Base-by-base conservation (phyloP, 2,113 vertebrate genomes). In the Alligator mississippiensis region DNA sequence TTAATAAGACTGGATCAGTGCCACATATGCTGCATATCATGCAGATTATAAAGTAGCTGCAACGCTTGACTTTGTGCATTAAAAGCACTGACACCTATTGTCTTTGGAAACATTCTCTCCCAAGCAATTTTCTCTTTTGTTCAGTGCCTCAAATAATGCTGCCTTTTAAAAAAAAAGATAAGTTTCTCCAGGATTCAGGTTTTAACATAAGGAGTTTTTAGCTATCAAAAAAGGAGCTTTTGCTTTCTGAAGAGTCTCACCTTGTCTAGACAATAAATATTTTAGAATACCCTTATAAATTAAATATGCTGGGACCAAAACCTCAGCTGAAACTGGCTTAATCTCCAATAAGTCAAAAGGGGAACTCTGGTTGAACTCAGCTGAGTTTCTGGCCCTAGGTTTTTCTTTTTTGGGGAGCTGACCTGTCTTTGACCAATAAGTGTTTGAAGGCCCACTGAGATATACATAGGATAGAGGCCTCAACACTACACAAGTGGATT, bases 401-500 rank as follows among this genome's bases (percentile, higher is more conserved):
- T 68, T 63, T 18, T 68, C 64, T 18, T 68, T 68, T 88, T 80
- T 55, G 85, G 77, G 80, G 66, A 25, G 68, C 14, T 66, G 62
- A 63, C 38, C 74, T 70, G 74, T 55, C 85, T 17, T 11, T 88
- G 59, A 95, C 60, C 82, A 72, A 13, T 59, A 60, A 77, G 6
- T 64, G 54, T 94, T 89, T 82, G 80, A 88, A 85, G 93, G 77
- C 12, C 55, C 78, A 24, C 87, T 64, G 38, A 58, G 80, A 28
- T 30, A 57, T 76, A 66, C 15, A 82, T 81, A 64, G 77, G 82
- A 79, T 93, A 72, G 74, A 87, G 88, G 80, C 62, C 66, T 38
- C 87, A 47, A 21, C 4, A 72, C 47, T 88, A 68, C n/a, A 70
- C 66, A 95, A 95, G 92, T 84, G 86, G 86, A 84, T 89, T 62